Base-by-base conservation (phyloP, 2,888 invertebrate species). In the Drosophila mimica region DNA sequence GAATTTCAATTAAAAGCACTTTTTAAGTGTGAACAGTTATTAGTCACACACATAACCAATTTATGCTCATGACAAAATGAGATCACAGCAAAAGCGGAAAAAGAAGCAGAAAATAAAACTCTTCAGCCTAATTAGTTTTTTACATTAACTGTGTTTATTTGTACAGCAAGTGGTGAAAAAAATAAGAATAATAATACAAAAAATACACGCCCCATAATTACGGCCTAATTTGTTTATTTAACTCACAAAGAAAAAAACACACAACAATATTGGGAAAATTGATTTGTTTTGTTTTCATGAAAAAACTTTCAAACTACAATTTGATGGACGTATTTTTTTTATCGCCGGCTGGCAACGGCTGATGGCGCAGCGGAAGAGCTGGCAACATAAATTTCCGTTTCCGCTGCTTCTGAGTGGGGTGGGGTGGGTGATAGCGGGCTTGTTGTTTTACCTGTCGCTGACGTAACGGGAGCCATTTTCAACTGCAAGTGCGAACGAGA, bases 351-450 rank as follows among this genome's bases (percentile, higher is more conserved):
- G 81, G 78, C 74, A 30, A 49, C 76, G 65, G 68, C 76, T 76
- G 81, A 80, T 60, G 63, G 49, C 72, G 51, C 81, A 76, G 78
- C 80, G 68, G 66, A 73, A 71, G 52, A 69, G 20, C 9, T 28
- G 38, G 65, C 57, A 78, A 80, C 75, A 88, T 79, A 85, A 88
- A 89, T 88, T 88, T 91, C 89, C 89, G 89, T 52, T 91, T 91
- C 90, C 89, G 80, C 63, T 73, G 68, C n/a, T 68, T 67, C 46
- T 72, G 67, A 66, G 63, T 62, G 61, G 17, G 13, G 8, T 11
- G 38, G 34, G 13, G 17, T 13, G 40, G 54, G 38, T 13, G 31
- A 51, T n/a, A 30, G 17, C 4, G 28, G 49, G 28, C 28, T n/a
- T 81, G 74, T 84, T 84, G 43, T 85, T 85, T 66, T 78, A 84